Evolutionary conservation across 1,140 invertebrate species (phyloP), one percentile per base, ranked within the genome.

Genomic region (Penaeus vannamei): DNA sequence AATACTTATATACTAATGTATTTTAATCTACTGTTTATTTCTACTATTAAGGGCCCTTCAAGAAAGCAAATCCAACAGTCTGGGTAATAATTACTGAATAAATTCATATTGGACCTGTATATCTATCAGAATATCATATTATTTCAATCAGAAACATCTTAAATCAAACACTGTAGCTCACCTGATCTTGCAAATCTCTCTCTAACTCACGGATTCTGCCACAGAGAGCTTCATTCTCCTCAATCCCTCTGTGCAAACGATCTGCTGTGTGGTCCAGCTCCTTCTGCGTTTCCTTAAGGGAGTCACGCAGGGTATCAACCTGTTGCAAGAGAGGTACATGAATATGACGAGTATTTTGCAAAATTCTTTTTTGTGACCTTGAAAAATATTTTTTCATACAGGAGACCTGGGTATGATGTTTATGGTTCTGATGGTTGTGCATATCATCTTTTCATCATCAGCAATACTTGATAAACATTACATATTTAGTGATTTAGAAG

Each of bases 181-280:
- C 90, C 62, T 89, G 86, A 46, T 85, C 80, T 42, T 91, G 82
- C 32, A 86, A 64, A 20, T 95, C 94, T 20, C 94, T 94, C 93
- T 97, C 96, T 14, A 97, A 91, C 91, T 96, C 96, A 87, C 95
- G 93, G 42, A 97, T 93, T 90, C 95, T 94, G 66, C 94, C 93
- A 89, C 95, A 97, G 17, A 97, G 93, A 22, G 93, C 93, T 90
- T 97, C 96, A 92, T 97, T 97, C 93, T 97, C 96, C 92, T 96
- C 95, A 76, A 96, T 95, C 86, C 95, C 95, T 90, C 94, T 94
- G 2, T 94, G 92, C 53, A 96, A 92, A 62, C 90, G 82, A 42
- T 91, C 90, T 29, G 85, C 81, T 3, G 91, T 91, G 61, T 90
- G 82, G 7, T 90, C 89, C 26, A 92, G 86, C 46, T 91, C 91